Conservation (phyloP, 2,888 invertebrate species). For the Aricia artaxerxes region DNA sequence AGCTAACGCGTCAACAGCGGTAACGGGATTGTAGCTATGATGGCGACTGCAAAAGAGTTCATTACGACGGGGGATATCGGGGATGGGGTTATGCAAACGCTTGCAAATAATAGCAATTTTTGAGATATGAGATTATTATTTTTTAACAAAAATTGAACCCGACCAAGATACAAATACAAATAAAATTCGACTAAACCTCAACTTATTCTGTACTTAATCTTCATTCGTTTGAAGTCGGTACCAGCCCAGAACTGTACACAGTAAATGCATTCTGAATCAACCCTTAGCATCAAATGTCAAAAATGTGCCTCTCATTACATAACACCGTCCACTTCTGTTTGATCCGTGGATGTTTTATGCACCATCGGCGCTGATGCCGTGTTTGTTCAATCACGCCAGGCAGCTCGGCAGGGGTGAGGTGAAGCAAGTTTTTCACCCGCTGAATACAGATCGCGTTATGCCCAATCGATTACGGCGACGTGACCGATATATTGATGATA, state of each 20-base stretch:
- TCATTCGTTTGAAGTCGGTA: too few species aligned
- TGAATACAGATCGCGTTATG: conserved; percentile 52
- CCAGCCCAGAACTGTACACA: too few species aligned
- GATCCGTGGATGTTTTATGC: conserved; percentile 64
- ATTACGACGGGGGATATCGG: conserved; percentile 49
- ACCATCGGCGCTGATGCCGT: conserved; percentile 59
- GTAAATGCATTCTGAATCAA: too few species aligned
- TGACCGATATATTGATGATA: conserved; percentile 27
- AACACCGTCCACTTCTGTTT: conserved; percentile 51
- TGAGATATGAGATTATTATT: too few species aligned
- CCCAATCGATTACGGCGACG: conserved; percentile 22
- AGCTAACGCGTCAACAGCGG: conserved; percentile 49
- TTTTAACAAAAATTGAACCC: too few species aligned
- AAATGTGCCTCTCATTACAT: conserved; percentile 38
- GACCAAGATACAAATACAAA: too few species aligned
- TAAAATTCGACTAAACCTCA: too few species aligned
- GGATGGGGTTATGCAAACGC: conserved; percentile 46
- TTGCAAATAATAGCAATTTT: not conserved
- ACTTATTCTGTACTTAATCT: too few species aligned
- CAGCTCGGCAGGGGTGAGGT: conserved; percentile 12
- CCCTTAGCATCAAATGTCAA: not conserved
- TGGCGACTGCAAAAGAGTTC: conserved; percentile 50
- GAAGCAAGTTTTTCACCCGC: conserved; percentile 4
- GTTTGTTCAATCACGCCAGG: conserved; percentile 40
- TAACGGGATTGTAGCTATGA: conserved; percentile 48